Base-by-base conservation (phyloP, 2,888 invertebrate genomes). In the Apamea epomidion region DNA sequence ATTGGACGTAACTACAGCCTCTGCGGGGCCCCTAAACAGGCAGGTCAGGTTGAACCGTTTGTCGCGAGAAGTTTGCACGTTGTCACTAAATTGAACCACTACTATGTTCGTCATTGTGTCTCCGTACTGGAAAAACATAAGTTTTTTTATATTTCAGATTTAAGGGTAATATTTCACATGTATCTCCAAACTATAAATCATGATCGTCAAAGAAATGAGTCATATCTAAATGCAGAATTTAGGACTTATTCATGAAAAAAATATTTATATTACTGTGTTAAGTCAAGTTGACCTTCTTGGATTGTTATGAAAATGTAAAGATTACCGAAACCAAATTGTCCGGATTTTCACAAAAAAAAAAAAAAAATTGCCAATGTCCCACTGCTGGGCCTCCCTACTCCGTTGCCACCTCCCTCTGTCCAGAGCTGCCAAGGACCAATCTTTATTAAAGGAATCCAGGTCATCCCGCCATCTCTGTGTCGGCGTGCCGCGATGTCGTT, bases 21-120 rank as follows among this genome's bases (percentile, higher is more conserved):
- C 99, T 42, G 99, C 99, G 0, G 99, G 99, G 51, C 99, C 99
- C 89, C 99, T 97, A 95, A 99, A 99, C 78, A 99, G 97, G 92
- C 99, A 99, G n/a, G 99, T 99, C 85, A 99, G 96, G 94, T 99
- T 99, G 95, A 99, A 99, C 21, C 99, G 97, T 92, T 99, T 99
- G 94, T 99, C 99, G 83, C 98, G 97, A 37, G 98, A 98, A 0
- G 99, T 99, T 96, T 99, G 99, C 1, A 99, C 99, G 92, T 98
- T 98, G 94, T 99, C 99, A 89, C 99, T 99, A 97, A 99, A 99
- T 94, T 99, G 99, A 0, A 99, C 99, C 37, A 99, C 99, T 10
- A 99, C 99, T 87, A 99, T 99, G 92, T 99, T 99, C 81, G 99
- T 99, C 98, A 99, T 98, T 8, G 99, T 99, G 92, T 99, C 99